A percentile compares a stretch with the other conserved stretches of the same genome.
These are phyloP conservation scores for Aselliscus stoliczkanus DNA, from an alignment of 2,797 vertebrate genomes.

Conservation along the genomic window DNA sequence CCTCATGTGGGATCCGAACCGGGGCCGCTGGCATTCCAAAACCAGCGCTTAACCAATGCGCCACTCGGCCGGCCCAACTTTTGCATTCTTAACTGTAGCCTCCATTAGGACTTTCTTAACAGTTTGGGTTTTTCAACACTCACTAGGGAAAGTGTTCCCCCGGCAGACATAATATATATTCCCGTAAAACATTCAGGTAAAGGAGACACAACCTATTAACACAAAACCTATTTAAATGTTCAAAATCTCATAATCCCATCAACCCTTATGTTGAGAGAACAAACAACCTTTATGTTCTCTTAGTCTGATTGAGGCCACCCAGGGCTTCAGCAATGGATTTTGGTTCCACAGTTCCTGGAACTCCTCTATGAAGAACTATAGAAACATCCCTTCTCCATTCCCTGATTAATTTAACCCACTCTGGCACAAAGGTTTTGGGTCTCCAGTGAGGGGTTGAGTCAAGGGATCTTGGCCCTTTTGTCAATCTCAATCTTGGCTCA, in stretches of 20 bases:
- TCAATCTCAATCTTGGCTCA: not conserved
- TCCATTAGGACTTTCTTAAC: not conserved
- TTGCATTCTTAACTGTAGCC: not conserved
- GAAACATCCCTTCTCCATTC: not conserved
- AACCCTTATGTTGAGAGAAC: too few relatives aligned
- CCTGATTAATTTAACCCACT: not conserved
- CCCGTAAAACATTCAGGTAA: not conserved
- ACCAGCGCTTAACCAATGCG: too few relatives aligned
- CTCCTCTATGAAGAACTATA: too few relatives aligned
- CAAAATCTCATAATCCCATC: not conserved
- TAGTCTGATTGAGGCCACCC: too few relatives aligned
- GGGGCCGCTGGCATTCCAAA: too few relatives aligned
- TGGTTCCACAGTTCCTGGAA: not conserved
- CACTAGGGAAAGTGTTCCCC: not conserved
- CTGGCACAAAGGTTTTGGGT: not conserved
- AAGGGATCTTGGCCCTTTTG: not conserved
- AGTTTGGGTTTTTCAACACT: not conserved
- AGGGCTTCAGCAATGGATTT: not conserved
- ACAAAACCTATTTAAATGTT: not conserved
- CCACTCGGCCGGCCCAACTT: too few relatives aligned
- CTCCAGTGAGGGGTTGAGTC: not conserved
- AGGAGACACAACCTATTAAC: not conserved
- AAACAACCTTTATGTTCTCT: not conserved
- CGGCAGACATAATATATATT: not conserved
- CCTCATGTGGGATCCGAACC: too few relatives aligned